A percentile compares a stretch with the other conserved stretches of the same genome.
Conservation (phyloP, 30 jellyfish, hydroid and myxozoan species). For the Aurelia coerulea region DNA sequence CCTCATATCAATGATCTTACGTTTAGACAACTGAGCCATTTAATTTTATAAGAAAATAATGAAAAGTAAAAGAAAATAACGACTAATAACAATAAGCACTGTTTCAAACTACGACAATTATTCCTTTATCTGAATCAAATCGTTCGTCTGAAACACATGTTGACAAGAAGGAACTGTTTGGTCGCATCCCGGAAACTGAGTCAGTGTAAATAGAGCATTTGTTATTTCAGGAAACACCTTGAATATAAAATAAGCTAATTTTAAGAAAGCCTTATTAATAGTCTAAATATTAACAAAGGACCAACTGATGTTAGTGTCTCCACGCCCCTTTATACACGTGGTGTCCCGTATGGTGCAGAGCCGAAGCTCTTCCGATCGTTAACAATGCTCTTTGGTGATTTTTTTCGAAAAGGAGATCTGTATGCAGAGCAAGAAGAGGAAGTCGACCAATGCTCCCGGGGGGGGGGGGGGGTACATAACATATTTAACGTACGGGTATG, state of each 20-base stretch:
- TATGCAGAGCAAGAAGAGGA: too few relatives aligned
- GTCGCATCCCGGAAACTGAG: slow-evolving; percentile 30
- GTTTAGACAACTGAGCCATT: background rate
- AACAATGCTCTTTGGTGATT: too few relatives aligned
- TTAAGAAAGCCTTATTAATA: background rate
- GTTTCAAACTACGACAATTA: background rate
- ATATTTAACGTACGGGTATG: too few relatives aligned
- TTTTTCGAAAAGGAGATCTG: too few relatives aligned
- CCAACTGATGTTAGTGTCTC: background rate
- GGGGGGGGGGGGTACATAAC: too few relatives aligned
- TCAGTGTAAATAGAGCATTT: background rate
- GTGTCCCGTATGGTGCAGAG: too few relatives aligned
- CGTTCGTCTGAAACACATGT: background rate
- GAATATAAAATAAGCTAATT: slow-evolving; percentile 14
- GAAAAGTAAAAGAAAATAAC: background rate
- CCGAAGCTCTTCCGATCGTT: too few relatives aligned
- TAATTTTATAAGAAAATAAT: background rate
- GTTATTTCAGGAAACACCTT: slow-evolving; percentile 25
- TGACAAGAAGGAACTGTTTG: slow-evolving; percentile 8
- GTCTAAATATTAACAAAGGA: slow-evolving; percentile 6
- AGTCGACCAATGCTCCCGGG: too few relatives aligned
- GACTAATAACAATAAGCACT: background rate
- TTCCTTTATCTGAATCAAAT: background rate
- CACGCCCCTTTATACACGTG: background rate
- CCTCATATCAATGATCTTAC: too few relatives aligned